Conservation (phyloP, 2,113 vertebrate species). For the Sarotherodon lohbergeri region DNA sequence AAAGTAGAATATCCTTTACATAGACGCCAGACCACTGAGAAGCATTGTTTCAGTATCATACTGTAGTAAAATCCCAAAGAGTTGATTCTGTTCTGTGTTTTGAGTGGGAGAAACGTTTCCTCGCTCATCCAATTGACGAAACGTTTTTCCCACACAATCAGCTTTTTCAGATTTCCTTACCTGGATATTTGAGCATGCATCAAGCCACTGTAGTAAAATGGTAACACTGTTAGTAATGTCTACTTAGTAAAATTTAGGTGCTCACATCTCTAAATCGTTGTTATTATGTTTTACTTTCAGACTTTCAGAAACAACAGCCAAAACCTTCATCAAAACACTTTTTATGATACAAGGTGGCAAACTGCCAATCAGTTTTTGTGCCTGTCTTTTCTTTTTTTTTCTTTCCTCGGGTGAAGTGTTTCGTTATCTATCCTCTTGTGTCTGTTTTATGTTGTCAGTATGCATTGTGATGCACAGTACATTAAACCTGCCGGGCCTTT, state of each 20-base stretch:
- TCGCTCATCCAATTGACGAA: not conserved
- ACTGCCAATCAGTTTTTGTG: not conserved
- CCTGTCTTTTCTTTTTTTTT: not conserved
- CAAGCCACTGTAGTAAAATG: not conserved
- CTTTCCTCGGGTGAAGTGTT: not conserved
- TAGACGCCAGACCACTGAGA: not conserved
- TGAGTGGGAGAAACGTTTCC: not conserved
- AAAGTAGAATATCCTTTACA: not conserved
- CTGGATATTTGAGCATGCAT: not conserved
- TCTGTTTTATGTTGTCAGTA: conserved; percentile 5
- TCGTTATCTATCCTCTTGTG: not conserved
- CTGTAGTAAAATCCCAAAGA: not conserved
- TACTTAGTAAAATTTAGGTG: not conserved
- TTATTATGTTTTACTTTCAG: not conserved
- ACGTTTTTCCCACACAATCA: not conserved
- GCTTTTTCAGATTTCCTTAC: not conserved
- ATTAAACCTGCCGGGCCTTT: conserved; percentile 33
- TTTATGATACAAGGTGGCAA: not conserved
- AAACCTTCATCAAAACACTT: not conserved
- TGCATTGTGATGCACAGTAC: conserved; percentile 6
- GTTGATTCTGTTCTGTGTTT: not conserved
- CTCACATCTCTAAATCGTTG: rapidly evolving
- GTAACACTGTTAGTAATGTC: not conserved
- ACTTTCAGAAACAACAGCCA: not conserved
- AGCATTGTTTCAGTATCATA: not conserved